Evolutionary conservation across 1,140 invertebrate genomes (phyloP).

Genomic region (Hetaerina americana): DNA sequence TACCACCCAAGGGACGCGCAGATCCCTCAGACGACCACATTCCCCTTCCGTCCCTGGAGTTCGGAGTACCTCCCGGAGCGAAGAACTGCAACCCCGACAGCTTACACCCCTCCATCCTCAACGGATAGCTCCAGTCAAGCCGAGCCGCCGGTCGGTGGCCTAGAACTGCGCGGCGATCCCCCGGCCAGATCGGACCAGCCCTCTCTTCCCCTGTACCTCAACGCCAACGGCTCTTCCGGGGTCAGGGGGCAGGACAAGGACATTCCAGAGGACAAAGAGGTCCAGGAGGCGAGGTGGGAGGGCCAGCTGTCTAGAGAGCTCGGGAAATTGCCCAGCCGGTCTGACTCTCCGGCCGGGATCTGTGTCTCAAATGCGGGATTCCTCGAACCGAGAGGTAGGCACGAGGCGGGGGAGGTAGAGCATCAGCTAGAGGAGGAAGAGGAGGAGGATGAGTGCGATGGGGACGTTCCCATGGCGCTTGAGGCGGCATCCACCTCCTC

Average conservation of each 20-base stretch:
- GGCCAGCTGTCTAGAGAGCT: neutral
- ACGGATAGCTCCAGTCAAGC: too few relatives aligned
- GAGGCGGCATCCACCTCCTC: constrained; percentile 1
- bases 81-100: constrained; percentile 27
- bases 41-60: constrained; percentile 43
- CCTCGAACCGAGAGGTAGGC: neutral
- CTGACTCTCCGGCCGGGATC: neutral
- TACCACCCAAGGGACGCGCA: constrained; percentile 40
- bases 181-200: neutral
- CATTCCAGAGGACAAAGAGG: neutral
- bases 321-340: neutral
- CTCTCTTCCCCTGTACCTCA: neutral
- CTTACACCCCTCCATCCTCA: too few relatives aligned
- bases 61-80: constrained; percentile 18
- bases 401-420: neutral
- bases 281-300: neutral
- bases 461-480: neutral
- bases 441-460: neutral
- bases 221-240: too few relatives aligned
- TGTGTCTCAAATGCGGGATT: too few relatives aligned
- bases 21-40: constrained; percentile 16
- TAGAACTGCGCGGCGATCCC: constrained; percentile 29
- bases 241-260: neutral
- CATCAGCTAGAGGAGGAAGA: neutral
- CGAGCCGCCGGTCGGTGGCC: too few relatives aligned